These are phyloP conservation scores for Drosophila santomea DNA, from an alignment of 1,140 invertebrate genomes.

Conservation along the genomic window DNA sequence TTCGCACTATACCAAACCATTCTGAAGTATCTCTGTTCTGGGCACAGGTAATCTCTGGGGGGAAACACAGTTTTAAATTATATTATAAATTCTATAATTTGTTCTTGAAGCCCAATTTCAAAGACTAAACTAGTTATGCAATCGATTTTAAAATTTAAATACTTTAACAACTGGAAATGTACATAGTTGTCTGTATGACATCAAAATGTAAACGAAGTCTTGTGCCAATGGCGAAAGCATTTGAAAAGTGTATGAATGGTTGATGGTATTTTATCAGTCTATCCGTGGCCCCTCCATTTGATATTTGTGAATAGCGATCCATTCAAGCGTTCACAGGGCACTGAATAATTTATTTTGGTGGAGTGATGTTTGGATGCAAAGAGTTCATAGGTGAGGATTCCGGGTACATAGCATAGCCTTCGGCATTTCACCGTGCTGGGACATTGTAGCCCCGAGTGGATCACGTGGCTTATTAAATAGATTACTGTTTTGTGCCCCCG, in stretches of 20 bases:
- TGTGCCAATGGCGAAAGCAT: constrained; percentile 25
- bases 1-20: neutral
- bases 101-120: too few relatives aligned
- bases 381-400: neutral
- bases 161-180: neutral
- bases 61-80: too few relatives aligned
- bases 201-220: constrained; percentile 3
- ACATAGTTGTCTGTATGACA: neutral
- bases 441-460: constrained; percentile 52
- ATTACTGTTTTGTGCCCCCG: constrained; percentile 67
- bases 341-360: constrained; percentile 56
- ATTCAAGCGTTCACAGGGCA: constrained; percentile 47
- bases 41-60: neutral
- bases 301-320: constrained; percentile 36
- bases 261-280: constrained; percentile 26
- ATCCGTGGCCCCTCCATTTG: constrained; percentile 7
- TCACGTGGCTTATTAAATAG: constrained; percentile 79
- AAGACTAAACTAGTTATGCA: neutral
- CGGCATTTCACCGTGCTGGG: constrained; percentile 52
- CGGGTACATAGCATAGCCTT: neutral
- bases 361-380: neutral
- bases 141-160: neutral
- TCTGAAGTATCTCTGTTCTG: neutral
- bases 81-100: too few relatives aligned
- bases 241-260: constrained; percentile 22